phyloP scores from a whole-genome alignment of 1,140 invertebrate species.

The Nasonia giraulti region DNA sequence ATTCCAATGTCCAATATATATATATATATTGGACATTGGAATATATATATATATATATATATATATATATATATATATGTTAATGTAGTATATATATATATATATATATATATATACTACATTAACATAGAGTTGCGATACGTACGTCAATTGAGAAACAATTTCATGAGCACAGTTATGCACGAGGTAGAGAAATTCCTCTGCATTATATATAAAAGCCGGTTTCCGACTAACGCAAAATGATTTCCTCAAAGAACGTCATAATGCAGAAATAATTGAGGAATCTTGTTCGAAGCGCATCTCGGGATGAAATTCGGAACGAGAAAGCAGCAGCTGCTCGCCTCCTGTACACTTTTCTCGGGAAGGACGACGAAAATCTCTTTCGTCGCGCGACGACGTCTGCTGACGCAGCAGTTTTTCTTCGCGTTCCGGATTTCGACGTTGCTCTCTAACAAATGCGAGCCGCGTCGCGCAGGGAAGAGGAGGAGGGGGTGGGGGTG shows the following conservation, averaged over 20 bases:
- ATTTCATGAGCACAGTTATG: no score
- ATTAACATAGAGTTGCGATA: no score
- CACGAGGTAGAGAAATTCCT: no score
- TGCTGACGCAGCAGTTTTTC: slow-evolving; percentile 49
- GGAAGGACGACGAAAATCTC: neutral
- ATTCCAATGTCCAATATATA: no score
- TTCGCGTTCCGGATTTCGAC: slow-evolving; percentile 29
- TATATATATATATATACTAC: no score
- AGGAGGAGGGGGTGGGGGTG: neutral
- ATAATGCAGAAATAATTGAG: slow-evolving; percentile 33
- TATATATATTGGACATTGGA: no score
- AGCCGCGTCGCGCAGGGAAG: slow-evolving; percentile 50
- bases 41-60: no score
- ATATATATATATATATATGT: no score
- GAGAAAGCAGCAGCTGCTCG: neutral
- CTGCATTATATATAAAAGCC: no score
- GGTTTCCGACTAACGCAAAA: neutral
- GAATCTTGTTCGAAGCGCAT: neutral
- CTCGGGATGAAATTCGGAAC: no score
- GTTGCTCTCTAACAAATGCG: slow-evolving; percentile 57
- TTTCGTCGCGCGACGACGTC: neutral
- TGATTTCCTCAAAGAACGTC: neutral
- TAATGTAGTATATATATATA: no score
- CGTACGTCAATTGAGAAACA: no score
- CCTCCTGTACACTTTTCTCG: neutral